phyloP scores from a whole-genome alignment of 1,140 invertebrate genomes.

The Neelides sp. region DNA sequence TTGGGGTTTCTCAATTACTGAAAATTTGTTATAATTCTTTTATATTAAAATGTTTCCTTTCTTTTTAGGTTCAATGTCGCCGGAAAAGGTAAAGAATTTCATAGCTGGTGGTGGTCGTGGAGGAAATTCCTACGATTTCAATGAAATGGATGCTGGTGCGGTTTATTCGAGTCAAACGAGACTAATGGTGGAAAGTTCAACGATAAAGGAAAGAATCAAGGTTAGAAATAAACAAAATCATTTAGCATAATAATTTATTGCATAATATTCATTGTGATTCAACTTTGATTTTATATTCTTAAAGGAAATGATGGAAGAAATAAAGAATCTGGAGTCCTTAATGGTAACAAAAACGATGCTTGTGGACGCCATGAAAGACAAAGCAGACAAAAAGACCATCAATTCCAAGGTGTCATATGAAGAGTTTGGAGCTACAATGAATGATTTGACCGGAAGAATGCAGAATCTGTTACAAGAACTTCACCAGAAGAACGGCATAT shows the following conservation, averaged over 20 bases:
- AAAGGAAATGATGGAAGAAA: conserved; percentile 13
- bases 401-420: conserved; percentile 56
- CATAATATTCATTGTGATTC: too few species aligned
- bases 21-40: too few species aligned
- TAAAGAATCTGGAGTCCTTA: conserved; percentile 30
- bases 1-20: too few species aligned
- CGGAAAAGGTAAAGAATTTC: too few species aligned
- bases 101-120: too few species aligned
- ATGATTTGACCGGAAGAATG: conserved; percentile 46
- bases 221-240: conserved; percentile 4
- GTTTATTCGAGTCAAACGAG: too few species aligned
- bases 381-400: conserved; percentile 50
- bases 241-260: not conserved
- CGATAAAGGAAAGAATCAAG: conserved; percentile 10
- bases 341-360: conserved; percentile 52
- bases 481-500: conserved; percentile 45
- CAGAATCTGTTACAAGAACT: conserved; percentile 50
- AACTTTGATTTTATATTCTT: not conserved
- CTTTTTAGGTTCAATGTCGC: too few species aligned
- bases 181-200: conserved; percentile 13
- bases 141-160: too few species aligned
- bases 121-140: too few species aligned
- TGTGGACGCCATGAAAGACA: conserved; percentile 52
- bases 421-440: conserved; percentile 51
- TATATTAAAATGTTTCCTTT: too few species aligned